Base-by-base conservation (phyloP, 2,888 invertebrate species). In the Hydropsyche betteni region DNA sequence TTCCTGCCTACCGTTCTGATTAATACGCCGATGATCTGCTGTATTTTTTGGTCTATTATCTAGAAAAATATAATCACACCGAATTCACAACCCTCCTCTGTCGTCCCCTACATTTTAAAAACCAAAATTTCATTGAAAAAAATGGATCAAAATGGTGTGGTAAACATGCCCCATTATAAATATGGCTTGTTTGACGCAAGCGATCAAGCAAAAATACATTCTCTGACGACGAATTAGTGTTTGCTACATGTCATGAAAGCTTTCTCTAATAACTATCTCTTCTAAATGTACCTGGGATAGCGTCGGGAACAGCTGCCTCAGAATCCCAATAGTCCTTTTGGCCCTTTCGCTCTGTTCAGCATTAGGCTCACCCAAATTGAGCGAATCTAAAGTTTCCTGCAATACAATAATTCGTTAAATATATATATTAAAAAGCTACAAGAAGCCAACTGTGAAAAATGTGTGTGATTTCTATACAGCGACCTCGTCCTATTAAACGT, bases 21-120 rank as follows among this genome's bases (percentile, higher is more conserved):
- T 82, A 94, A 86, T 84, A 90, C 88, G 83, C 91, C 89, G 80
- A 91, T 91, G 83, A 93, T 89, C 85, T 90, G 89, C 88, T 93
- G 93, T 84, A 94, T 91, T 84, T 92, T 92, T 85, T 90, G 89
- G 88, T 93, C 93, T 87, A 93, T 87, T 83, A 92, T 91, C 93
- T 90, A 87, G 74, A 79, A 80, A 74, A 78, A 44, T 10, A 24
- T 24, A 24, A 24, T 24, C 24, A 24, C 24, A 24, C 24, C 24
- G 24, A 44, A 44, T 44, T 44, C 44, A 44, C 44, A 70, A 70
- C 16, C 7, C 16, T 70, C 50, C 51, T 6, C 12, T 70, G 33
- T 14, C 50, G 36, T 8, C 16, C 33, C 33, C 6, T 58, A 8
- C 3, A 33, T 16, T 24, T 8, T 12, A 33, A 58, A 33, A 58